Evolutionary conservation across 2,113 vertebrate genomes (phyloP).

Genomic region (Dicaeum eximium): DNA sequence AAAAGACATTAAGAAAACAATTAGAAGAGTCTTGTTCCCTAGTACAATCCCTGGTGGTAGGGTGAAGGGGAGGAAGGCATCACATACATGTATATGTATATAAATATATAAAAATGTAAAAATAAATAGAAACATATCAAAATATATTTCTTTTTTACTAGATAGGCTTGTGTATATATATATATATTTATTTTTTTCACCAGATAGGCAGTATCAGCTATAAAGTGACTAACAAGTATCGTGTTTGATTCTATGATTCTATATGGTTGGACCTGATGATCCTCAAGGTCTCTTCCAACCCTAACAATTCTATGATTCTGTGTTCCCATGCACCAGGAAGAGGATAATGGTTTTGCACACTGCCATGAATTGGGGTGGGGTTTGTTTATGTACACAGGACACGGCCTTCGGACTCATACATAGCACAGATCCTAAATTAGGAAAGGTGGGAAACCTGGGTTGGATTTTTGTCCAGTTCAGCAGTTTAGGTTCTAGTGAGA

Average conservation of each 20-base stretch:
- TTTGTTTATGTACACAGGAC: background rate
- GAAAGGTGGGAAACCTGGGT: background rate
- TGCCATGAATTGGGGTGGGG: background rate
- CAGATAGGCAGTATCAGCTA: background rate
- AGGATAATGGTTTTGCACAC: background rate
- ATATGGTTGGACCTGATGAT: background rate
- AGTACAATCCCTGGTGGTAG: background rate
- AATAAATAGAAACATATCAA: too few species aligned
- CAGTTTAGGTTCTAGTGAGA: background rate
- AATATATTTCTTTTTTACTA: background rate
- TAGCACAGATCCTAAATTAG: background rate
- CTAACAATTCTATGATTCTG: background rate
- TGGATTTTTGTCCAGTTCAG: background rate
- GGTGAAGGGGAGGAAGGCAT: background rate
- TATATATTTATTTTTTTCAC: background rate
- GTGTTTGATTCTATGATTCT: background rate
- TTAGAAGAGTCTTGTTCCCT: background rate
- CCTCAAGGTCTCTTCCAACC: background rate
- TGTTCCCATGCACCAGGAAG: background rate
- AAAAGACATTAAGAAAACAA: background rate
- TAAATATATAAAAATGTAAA: background rate
- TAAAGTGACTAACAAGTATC: background rate
- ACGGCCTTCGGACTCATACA: accelerated
- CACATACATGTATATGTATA: background rate
- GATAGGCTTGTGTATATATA: background rate